Evolutionary conservation across 2,797 vertebrate genomes (phyloP), one percentile per base, ranked within the genome.

Genomic region (Menidia menidia): DNA sequence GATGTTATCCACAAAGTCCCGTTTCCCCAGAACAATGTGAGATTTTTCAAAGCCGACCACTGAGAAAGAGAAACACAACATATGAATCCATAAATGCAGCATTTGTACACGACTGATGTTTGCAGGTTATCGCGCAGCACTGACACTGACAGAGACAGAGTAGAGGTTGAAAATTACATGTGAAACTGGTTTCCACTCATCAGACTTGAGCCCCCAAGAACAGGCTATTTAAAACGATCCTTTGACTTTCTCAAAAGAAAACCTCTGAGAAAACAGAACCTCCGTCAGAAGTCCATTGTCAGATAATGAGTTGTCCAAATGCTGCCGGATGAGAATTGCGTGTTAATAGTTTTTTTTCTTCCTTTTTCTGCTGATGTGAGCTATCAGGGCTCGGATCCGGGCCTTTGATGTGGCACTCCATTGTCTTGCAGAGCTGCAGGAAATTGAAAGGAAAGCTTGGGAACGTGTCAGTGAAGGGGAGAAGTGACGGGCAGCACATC

Each of bases 371-470:
- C 81, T 78, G 73, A 84, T 71, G 84, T 41, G 56, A 84, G 83
- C 84, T 45, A 76, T 85, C 79, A 68, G 39, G 56, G 64, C 57
- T 64, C n/a, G 65, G 68, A 70, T 32, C 57, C 66, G 48, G 83
- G 69, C 67, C 75, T 91, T 89, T 89, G 89, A 88, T 87, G 86
- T 75, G 43, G 75, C 73, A 41, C 71, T 68, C 73, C 64, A 82
- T 92, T 92, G 86, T 92, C 87, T 89, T 87, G 83, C 53, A 32
- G 80, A 80, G 84, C 80, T 75, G 82, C 89, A 90, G 92, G 90
- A 92, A 92, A 93, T 93, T 92, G 90, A 90, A 89, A 89, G 78
- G 42, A 64, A 73, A 88, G 84, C 88, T 86, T 68, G 64, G 78
- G 77, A 69, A 68, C 60, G 66, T 31, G 75, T 75, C 73, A 53